Evolutionary conservation across 1,140 invertebrate species (phyloP), one percentile per base, ranked within the genome.

Genomic region (Rhagoletis zephyria): DNA sequence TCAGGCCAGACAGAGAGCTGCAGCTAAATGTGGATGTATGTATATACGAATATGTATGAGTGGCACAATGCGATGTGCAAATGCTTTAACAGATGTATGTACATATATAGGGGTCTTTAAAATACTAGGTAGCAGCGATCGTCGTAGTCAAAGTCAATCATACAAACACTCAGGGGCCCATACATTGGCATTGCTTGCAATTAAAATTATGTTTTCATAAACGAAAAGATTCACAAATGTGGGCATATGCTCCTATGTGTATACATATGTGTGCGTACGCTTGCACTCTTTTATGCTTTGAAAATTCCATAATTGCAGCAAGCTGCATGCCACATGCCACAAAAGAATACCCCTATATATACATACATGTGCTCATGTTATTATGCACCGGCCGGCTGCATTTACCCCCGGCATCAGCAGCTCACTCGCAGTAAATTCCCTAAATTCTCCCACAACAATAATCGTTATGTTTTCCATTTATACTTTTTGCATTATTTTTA

Each of bases 191-290:
- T 48, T 51, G 45, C 48, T n/a, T 16, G 74, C 74, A 81, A 81
- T 81, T 81, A 81, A 81, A 81, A 81, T 81, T 81, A 81, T 81
- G 74, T 56, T 81, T 81, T 81, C 74, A 81, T 81, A 56, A 81
- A 81, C 74, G 45, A 56, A 59, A 51, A 59, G 48, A 56, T 81
- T 56, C 67, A 63, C 67, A 70, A 30, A 30, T n/a, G 9, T 63
- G 61, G 14, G 5, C 14, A 42, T 42, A 70, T 81, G 74, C 74
- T 7, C 10, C 2, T 56, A 51, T 9, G 10, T 74, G 14, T 48
- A 30, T 16, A n/a, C 48, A 81, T 81, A 14, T 77, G 16, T 48
- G 14, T 48, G 0, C 12, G 19, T 77, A 19, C 19, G 7, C 56
- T 51, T 56, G 45, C 40, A 56, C 48, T 6, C 48, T 81, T 81